Evolutionary conservation across 2,797 vertebrate genomes (phyloP).

Genomic region (Peromyscus aztecus): DNA sequence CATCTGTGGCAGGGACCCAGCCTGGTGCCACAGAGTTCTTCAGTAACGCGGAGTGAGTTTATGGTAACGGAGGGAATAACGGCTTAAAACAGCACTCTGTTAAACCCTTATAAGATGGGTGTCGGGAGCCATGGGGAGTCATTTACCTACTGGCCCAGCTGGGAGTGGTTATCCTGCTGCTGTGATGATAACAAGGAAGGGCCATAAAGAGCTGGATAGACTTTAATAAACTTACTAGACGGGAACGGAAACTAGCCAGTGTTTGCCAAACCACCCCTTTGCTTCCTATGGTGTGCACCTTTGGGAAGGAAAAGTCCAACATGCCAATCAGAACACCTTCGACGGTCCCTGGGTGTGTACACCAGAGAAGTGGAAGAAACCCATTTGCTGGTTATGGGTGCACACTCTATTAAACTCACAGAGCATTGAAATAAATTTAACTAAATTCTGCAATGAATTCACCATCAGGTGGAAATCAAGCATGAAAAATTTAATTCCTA

Average conservation of each 20-base stretch:
- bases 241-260: neutral
- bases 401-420: neutral
- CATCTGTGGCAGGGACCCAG: neutral
- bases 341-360: neutral
- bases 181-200: neutral
- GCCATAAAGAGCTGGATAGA: neutral
- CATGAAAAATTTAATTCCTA: constrained; percentile 58
- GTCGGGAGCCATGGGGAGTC: neutral
- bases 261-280: neutral
- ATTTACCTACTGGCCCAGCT: neutral
- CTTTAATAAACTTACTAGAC: neutral
- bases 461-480: constrained; percentile 45
- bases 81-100: neutral
- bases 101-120: neutral
- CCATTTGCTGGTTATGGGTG: neutral
- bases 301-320: neutral
- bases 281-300: neutral
- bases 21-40: neutral
- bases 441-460: constrained; percentile 41
- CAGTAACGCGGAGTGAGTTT: neutral
- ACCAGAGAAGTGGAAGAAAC: neutral
- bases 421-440: constrained; percentile 19
- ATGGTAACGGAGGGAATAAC: neutral
- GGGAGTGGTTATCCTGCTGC: neutral
- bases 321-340: neutral